These are phyloP conservation scores for Aurelia coerulea DNA, from an alignment of 30 jellyfish, hydroid and myxozoan genomes.

Conservation along the genomic window DNA sequence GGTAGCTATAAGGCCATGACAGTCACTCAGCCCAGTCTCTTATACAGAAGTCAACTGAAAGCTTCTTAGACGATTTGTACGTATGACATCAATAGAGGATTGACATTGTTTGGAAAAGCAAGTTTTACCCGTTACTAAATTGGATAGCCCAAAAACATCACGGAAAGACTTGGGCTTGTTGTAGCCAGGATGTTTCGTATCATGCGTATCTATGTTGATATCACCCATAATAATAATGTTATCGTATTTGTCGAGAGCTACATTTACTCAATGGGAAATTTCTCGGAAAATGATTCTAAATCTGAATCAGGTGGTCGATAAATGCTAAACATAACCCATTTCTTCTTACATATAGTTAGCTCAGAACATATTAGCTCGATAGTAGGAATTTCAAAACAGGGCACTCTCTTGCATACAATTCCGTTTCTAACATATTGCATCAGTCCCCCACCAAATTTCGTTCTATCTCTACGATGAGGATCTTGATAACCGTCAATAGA, in stretches of 20 bases:
- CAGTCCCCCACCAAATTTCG: slow-evolving; percentile 38
- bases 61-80: slow-evolving; percentile 3
- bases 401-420: slow-evolving; percentile 20
- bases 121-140: slow-evolving; percentile 31
- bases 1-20: background rate
- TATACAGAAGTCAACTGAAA: slow-evolving; percentile 5
- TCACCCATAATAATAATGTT: slow-evolving; percentile 40
- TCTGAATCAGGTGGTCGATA: slow-evolving; percentile 48
- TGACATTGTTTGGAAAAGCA: slow-evolving; percentile 9
- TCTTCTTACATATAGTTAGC: slow-evolving; percentile 27
- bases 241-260: slow-evolving; percentile 43
- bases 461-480: slow-evolving; percentile 28
- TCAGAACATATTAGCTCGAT: slow-evolving; percentile 21
- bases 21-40: slow-evolving; percentile 48
- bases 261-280: background rate
- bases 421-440: slow-evolving; percentile 38
- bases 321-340: slow-evolving; percentile 16
- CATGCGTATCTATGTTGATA: slow-evolving; percentile 35
- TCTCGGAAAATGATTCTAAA: slow-evolving; percentile 4
- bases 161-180: slow-evolving; percentile 8
- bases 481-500: slow-evolving; percentile 2
- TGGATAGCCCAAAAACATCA: slow-evolving; percentile 34
- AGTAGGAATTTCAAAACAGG: slow-evolving; percentile 1
- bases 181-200: slow-evolving; percentile 21
- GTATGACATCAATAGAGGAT: slow-evolving; percentile 26